Percentiles rank a stretch among this genome's conserved stretches.
These are phyloP conservation scores for Metopia argyrocephala DNA, from an alignment of 2,888 invertebrate species.

Conservation along the genomic window DNA sequence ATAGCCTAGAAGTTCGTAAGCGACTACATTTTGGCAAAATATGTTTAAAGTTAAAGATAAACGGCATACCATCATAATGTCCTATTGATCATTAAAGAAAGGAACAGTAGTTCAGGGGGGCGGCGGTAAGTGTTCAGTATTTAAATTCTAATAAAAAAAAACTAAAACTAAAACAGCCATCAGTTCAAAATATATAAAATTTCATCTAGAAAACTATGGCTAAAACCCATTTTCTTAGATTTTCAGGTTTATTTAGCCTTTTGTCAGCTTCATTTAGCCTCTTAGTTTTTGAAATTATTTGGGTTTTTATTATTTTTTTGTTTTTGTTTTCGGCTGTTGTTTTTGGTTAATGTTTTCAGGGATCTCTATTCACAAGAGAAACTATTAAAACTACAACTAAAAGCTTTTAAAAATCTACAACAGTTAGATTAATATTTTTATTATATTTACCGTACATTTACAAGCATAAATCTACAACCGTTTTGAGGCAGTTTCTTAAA, in stretches of 20 bases:
- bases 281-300: not conserved
- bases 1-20: conserved; percentile 1
- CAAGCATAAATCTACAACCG: conserved; percentile 9
- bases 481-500: not conserved
- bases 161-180: too few relatives aligned
- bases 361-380: conserved; percentile 51
- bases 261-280: not conserved
- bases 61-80: not conserved
- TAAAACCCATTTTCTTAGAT: conserved; percentile 25
- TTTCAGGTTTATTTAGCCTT: conserved; percentile 1
- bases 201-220: conserved; percentile 1
- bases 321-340: conserved; percentile 39
- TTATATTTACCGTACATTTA: conserved; percentile 16
- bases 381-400: conserved; percentile 61
- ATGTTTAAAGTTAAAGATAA: not conserved
- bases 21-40: not conserved
- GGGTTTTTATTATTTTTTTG: not conserved
- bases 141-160: not conserved
- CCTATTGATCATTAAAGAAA: not conserved
- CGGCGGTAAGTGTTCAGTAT: not conserved
- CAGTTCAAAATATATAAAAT: too few relatives aligned
- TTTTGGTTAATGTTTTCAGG: conserved; percentile 50
- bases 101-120: not conserved
- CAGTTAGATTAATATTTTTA: conserved; percentile 46
- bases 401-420: conserved; percentile 56